A percentile compares a stretch with the other conserved stretches of the same genome.
Evolutionary conservation across 2,797 vertebrate species (phyloP).

Genomic region (Cirrhinus mrigala): DNA sequence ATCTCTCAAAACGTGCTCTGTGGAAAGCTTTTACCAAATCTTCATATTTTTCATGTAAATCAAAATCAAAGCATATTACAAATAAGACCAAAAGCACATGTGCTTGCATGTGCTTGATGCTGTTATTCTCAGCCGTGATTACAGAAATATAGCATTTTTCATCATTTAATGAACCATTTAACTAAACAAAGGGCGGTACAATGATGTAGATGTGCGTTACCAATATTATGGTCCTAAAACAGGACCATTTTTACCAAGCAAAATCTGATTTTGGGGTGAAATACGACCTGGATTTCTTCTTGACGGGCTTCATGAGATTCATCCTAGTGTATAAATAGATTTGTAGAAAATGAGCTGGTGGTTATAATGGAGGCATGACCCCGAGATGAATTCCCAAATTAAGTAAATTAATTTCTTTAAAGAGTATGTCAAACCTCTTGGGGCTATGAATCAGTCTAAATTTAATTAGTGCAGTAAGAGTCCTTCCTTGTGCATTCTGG

Average conservation of each 20-base stretch:
- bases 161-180: background rate
- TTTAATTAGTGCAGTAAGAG: background rate
- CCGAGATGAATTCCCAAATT: constrained; percentile 26
- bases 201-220: background rate
- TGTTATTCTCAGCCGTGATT: background rate
- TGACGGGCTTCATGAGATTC: constrained; percentile 9
- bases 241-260: background rate
- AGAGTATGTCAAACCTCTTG: constrained; percentile 29
- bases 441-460: background rate
- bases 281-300: constrained; percentile 11
- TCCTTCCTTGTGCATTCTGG: background rate
- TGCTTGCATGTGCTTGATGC: background rate
- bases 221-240: background rate
- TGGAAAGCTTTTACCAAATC: background rate
- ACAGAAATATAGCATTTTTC: background rate
- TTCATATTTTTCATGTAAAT: background rate
- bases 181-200: background rate
- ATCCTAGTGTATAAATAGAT: constrained; percentile 29
- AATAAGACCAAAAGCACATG: background rate
- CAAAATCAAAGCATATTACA: background rate
- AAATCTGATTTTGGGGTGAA: background rate
- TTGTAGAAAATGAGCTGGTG: constrained; percentile 8
- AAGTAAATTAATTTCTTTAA: constrained; percentile 33
- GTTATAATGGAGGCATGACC: constrained; percentile 30
- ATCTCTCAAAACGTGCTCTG: background rate